phyloP scores from a whole-genome alignment of 2,113 vertebrate species.

The Thymallus thymallus region DNA sequence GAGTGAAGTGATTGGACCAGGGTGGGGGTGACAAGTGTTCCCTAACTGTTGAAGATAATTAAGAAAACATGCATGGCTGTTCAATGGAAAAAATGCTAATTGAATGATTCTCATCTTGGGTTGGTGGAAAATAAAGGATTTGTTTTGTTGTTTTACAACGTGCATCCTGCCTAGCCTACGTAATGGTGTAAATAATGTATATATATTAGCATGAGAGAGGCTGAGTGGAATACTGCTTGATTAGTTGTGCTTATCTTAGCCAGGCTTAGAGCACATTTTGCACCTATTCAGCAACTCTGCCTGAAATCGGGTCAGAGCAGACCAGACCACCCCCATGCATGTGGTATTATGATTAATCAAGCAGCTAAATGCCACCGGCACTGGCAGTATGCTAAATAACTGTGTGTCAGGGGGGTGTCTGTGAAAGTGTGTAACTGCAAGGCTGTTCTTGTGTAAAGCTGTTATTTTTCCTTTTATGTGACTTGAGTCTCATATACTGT shows the following conservation, averaged over 20 bases:
- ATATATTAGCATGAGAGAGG: constrained; percentile 43
- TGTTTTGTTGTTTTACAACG: constrained; percentile 2
- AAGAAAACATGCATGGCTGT: constrained; percentile 25
- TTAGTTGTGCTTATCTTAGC: constrained; percentile 38
- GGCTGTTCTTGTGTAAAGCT: too few species aligned
- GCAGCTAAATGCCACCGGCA: constrained; percentile 47
- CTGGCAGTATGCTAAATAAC: constrained; percentile 42
- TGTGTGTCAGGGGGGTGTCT: constrained; percentile 14
- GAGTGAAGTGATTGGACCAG: constrained; percentile 7
- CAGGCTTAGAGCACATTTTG: constrained; percentile 33
- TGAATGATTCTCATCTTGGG: constrained; percentile 8
- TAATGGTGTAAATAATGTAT: constrained; percentile 3
- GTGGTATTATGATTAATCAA: constrained; percentile 54
- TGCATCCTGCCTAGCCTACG: constrained; percentile 22
- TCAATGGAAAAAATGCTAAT: constrained; percentile 18
- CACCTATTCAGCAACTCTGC: constrained; percentile 27
- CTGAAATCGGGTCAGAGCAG: constrained; percentile 25
- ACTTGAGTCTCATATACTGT: neutral
- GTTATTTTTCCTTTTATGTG: neutral
- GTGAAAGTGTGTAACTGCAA: constrained; percentile 3
- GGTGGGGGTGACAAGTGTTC: constrained; percentile 13
- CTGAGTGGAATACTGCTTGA: constrained; percentile 44
- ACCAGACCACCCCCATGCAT: constrained; percentile 35
- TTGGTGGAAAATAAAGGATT: neutral
- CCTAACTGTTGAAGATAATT: constrained; percentile 12